These are phyloP conservation scores for Centruroides sculpturatus DNA, from an alignment of 1,140 invertebrate species.

Conservation along the genomic window DNA sequence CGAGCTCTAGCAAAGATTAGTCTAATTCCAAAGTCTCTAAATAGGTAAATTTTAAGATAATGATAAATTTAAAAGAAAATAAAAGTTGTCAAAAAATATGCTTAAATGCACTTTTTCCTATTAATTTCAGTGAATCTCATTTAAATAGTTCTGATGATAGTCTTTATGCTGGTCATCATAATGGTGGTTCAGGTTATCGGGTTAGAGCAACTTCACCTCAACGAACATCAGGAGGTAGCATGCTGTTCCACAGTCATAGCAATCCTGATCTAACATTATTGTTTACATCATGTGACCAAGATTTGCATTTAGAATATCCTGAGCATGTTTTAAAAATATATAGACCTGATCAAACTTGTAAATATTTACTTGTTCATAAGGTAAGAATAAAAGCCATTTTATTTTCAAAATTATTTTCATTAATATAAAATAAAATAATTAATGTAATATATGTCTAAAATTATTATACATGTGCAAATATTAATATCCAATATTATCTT, in stretches of 20 bases:
- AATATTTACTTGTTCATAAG: slow-evolving; percentile 92
- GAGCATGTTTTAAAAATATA: slow-evolving; percentile 90
- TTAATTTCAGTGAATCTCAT: slow-evolving; percentile 15
- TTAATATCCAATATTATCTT: not conserved
- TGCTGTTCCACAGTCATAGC: slow-evolving; percentile 48
- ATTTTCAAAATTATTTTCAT: not conserved
- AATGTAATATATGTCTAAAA: not conserved
- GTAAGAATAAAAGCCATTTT: slow-evolving; percentile 15
- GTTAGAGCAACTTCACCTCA: no score
- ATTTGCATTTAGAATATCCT: slow-evolving; percentile 42
- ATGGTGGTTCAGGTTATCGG: slow-evolving; percentile 7
- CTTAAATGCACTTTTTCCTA: no score
- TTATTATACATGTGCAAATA: no score
- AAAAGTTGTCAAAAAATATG: no score
- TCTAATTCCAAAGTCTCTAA: slow-evolving; percentile 70
- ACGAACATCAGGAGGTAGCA: slow-evolving; percentile 13
- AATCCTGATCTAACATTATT: slow-evolving; percentile 59
- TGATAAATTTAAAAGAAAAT: no score
- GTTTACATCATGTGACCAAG: slow-evolving; percentile 34
- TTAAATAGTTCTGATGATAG: slow-evolving; percentile 19
- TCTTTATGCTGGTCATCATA: slow-evolving; percentile 13
- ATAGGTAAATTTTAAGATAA: slow-evolving; percentile 33
- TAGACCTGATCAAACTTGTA: slow-evolving; percentile 81
- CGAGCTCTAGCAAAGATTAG: slow-evolving; percentile 85
- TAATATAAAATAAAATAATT: not conserved